Evolutionary conservation across 2,113 vertebrate genomes (phyloP).

Genomic region (Lanius collurio): DNA sequence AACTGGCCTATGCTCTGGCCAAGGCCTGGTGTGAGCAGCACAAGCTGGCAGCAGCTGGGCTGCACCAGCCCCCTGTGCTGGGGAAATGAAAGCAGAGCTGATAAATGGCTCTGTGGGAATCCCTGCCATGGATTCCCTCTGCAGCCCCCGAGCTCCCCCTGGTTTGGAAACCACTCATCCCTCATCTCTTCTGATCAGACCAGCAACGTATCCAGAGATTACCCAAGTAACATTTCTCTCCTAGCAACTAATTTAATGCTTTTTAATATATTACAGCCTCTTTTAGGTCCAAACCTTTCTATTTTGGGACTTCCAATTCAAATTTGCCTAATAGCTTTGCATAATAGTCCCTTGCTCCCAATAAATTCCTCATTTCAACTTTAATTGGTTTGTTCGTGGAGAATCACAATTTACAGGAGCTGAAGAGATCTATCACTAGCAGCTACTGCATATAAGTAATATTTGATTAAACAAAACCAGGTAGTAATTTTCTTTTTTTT

Average conservation of each 20-base stretch:
- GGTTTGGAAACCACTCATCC: not conserved
- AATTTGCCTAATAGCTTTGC: constrained; percentile 28
- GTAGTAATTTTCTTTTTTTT: not conserved
- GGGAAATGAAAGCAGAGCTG: not conserved
- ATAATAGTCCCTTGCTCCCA: constrained; percentile 6
- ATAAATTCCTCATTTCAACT: constrained; percentile 31
- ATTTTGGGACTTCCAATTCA: constrained; percentile 22
- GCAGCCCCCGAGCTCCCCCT: not conserved
- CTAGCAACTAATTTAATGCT: constrained; percentile 3
- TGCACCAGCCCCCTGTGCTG: not conserved
- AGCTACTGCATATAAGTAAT: not conserved
- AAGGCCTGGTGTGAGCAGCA: not conserved
- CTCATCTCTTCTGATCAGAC: not conserved
- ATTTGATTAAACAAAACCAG: constrained; percentile 27
- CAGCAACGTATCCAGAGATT: not conserved
- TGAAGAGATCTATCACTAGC: not conserved
- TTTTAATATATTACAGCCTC: not conserved
- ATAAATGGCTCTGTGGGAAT: not conserved
- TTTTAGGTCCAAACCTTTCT: constrained; percentile 46
- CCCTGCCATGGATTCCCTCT: not conserved
- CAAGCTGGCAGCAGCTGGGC: not conserved
- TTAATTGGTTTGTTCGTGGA: constrained; percentile 49
- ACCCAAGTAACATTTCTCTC: not conserved
- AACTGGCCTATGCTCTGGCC: not conserved
- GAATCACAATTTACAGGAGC: constrained; percentile 34